Evolutionary conservation across 1,140 invertebrate species (phyloP), one percentile per base, ranked within the genome.

Genomic region (Cydia splendana): DNA sequence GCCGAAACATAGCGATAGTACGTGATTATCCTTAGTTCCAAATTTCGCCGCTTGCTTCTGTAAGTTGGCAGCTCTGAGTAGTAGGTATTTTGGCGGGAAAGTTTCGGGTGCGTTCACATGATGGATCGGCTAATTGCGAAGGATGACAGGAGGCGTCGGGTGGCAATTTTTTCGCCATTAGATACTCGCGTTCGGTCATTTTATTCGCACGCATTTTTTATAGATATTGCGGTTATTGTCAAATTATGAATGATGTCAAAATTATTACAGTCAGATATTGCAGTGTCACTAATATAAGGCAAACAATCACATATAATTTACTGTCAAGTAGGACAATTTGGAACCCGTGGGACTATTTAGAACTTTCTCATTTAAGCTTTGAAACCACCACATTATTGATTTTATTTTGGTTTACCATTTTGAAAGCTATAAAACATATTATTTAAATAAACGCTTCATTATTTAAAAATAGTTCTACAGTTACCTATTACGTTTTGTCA

Each of bases 101-200:
- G 42, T 77, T 78, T 38, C 51, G 62, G 71, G 67, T 57, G 77
- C 80, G 79, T 71, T 48, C 75, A 38, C 18, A 79, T 86, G 85
- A 88, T 86, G 79, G 85, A 87, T 88, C 81, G 80, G 77, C 75
- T 87, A 85, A 87, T 87, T 85, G 80, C 69, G 65, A 45, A 82
- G 80, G 80, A 80, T 78, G 79, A 80, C 79, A 48, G 24, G 74
- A 78, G 77, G 75, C 65, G 77, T 75, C 69, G n/a, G 12, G 34
- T 53, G 69, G 38, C 75, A 75, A 78, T 78, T 69, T 75, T 78
- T 78, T 76, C 38, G 74, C 53, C 77, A 78, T 78, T 78, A 78
- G 65, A 65, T 62, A 53, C 15, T 75, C 15, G 28, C 30, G 30
- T 65, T 75, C 53, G 67, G 30, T 75, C n/a, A 75, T 75, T 62